Evolutionary conservation across 2,797 vertebrate genomes (phyloP).

Genomic region (Alfaro cultratus): DNA sequence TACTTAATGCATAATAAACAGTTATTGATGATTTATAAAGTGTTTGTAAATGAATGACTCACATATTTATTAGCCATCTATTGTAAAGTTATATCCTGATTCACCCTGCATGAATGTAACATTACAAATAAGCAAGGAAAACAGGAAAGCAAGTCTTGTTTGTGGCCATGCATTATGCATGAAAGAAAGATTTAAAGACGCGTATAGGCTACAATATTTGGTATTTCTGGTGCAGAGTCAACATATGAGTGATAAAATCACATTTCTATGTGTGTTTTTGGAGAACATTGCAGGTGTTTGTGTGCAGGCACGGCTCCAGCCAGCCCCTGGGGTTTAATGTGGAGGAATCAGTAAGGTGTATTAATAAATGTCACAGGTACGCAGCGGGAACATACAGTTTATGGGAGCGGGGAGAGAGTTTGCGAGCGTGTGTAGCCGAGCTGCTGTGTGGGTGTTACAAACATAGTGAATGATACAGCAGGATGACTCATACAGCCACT

Average conservation of each 20-base stretch:
- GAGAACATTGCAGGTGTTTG: slow-evolving; percentile 21
- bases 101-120: background rate
- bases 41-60: too few species aligned
- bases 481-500: slow-evolving; percentile 79
- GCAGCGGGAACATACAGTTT: slow-evolving; percentile 2
- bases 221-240: slow-evolving; percentile 25
- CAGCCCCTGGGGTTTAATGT: slow-evolving; percentile 22
- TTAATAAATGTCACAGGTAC: slow-evolving; percentile 43
- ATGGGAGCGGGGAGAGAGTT: slow-evolving; percentile 22
- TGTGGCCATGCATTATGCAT: slow-evolving; percentile 57
- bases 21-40: too few species aligned
- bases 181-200: slow-evolving; percentile 37
- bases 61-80: too few species aligned
- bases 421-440: slow-evolving; percentile 32
- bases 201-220: slow-evolving; percentile 46
- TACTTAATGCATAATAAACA: too few species aligned
- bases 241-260: slow-evolving; percentile 8
- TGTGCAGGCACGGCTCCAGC: slow-evolving; percentile 6
- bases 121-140: slow-evolving; percentile 9
- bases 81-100: background rate
- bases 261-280: slow-evolving; percentile 3
- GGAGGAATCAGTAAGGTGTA: slow-evolving; percentile 23
- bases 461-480: slow-evolving; percentile 71
- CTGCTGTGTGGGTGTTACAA: slow-evolving; percentile 66
- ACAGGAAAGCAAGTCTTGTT: slow-evolving; percentile 25